Conservation (phyloP, 2,113 vertebrate genomes). For the Choloepus hoffmanni region DNA sequence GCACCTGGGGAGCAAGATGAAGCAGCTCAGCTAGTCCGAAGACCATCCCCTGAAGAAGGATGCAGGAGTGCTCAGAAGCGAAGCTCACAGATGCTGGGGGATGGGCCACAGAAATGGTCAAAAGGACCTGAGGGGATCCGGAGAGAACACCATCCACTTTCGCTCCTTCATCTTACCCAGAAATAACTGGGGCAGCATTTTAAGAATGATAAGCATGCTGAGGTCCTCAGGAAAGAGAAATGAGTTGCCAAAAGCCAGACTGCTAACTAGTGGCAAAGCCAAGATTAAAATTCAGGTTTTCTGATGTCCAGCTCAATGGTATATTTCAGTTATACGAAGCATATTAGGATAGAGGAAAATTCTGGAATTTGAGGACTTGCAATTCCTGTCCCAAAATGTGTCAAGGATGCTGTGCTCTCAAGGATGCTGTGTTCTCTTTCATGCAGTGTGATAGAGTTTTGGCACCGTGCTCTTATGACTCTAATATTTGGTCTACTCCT, state of each 20-base stretch:
- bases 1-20: neutral
- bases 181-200: neutral
- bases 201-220: neutral
- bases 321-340: neutral
- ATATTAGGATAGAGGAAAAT: neutral
- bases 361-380: neutral
- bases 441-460: neutral
- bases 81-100: neutral
- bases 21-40: fast-evolving
- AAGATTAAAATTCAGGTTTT: neutral
- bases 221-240: neutral
- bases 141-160: neutral
- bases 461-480: neutral
- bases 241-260: neutral
- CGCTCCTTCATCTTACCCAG: neutral
- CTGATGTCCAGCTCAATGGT: neutral
- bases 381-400: neutral
- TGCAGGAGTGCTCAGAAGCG: neutral
- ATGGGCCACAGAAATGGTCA: neutral
- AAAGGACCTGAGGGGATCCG: neutral
- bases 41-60: neutral
- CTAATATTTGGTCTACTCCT: neutral
- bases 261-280: neutral
- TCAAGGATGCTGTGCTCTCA: too few relatives aligned
- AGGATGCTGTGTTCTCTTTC: neutral